phyloP scores from a whole-genome alignment of 1,140 invertebrate species.

The Dryas iulia region DNA sequence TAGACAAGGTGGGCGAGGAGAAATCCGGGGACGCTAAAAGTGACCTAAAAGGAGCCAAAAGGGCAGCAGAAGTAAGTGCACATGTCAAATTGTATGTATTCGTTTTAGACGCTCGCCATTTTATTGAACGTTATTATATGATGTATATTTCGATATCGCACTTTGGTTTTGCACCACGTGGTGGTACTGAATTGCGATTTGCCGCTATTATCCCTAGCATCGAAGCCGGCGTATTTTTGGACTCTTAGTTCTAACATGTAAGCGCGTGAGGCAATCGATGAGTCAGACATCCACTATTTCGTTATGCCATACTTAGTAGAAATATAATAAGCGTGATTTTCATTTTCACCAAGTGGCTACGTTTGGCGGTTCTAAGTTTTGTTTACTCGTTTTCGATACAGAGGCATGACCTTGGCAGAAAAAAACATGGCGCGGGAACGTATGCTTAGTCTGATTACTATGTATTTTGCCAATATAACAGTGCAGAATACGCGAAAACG shows the following conservation, averaged over 20 bases:
- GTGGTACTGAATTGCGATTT: conserved; percentile 25
- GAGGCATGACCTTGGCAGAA: conserved; percentile 75
- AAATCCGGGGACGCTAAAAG: conserved; percentile 87
- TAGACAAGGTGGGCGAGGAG: conserved; percentile 90
- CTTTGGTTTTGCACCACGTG: conserved; percentile 34
- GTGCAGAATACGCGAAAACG: conserved; percentile 25
- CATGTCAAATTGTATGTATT: conserved; percentile 75
- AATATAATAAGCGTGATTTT: conserved; percentile 17
- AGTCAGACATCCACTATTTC: conserved; percentile 42
- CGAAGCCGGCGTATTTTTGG: conserved; percentile 68
- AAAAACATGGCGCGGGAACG: conserved; percentile 77
- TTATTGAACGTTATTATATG: conserved; percentile 70
- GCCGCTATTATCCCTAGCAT: conserved; percentile 27
- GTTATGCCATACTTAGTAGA: conserved; percentile 24
- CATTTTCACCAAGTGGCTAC: neutral
- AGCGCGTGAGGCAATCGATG: conserved; percentile 68
- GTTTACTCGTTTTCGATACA: conserved; percentile 74
- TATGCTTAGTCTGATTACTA: conserved; percentile 55
- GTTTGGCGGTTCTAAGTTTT: conserved; percentile 54
- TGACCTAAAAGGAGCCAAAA: conserved; percentile 92
- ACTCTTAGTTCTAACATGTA: conserved; percentile 51
- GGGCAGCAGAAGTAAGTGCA: conserved; percentile 91
- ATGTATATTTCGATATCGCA: conserved; percentile 26
- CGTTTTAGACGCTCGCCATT: conserved; percentile 78
- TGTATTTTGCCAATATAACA: conserved; percentile 45